These are phyloP conservation scores for Cyphomyrus plagiostoma DNA, from an alignment of 2,113 vertebrate species.

Conservation along the genomic window DNA sequence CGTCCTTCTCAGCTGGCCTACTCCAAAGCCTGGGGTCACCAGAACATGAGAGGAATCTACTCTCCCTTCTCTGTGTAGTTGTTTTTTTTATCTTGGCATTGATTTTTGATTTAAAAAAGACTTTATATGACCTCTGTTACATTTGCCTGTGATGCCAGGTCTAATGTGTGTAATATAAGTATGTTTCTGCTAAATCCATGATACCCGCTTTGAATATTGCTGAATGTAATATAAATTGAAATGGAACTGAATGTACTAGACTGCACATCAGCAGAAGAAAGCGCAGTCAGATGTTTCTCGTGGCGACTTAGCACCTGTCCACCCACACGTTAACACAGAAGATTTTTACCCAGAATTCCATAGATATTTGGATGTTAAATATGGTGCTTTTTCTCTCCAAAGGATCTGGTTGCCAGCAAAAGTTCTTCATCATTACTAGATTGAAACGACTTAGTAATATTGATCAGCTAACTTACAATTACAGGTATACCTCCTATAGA, in stretches of 20 bases:
- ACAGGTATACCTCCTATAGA: neutral
- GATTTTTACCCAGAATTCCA: neutral
- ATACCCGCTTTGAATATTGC: neutral
- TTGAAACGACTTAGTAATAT: neutral
- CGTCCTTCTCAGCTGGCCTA: neutral
- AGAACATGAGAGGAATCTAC: neutral
- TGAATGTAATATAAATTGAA: neutral
- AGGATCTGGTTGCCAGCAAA: neutral
- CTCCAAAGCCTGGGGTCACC: neutral
- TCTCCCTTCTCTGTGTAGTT: neutral
- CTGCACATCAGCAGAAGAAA: neutral
- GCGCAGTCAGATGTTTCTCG: neutral
- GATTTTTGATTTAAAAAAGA: neutral
- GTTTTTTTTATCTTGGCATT: neutral
- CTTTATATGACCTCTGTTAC: neutral
- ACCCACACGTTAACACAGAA: neutral
- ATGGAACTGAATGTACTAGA: neutral
- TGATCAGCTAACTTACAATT: neutral
- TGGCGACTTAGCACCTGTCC: neutral
- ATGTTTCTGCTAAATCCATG: neutral
- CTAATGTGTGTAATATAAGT: neutral
- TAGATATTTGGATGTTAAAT: neutral
- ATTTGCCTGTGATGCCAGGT: neutral
- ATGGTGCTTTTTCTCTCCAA: neutral
- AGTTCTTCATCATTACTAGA: neutral